Evolutionary conservation across 2,888 invertebrate genomes (phyloP), one percentile per base, ranked within the genome.

Genomic region (Plagodis pulveraria): DNA sequence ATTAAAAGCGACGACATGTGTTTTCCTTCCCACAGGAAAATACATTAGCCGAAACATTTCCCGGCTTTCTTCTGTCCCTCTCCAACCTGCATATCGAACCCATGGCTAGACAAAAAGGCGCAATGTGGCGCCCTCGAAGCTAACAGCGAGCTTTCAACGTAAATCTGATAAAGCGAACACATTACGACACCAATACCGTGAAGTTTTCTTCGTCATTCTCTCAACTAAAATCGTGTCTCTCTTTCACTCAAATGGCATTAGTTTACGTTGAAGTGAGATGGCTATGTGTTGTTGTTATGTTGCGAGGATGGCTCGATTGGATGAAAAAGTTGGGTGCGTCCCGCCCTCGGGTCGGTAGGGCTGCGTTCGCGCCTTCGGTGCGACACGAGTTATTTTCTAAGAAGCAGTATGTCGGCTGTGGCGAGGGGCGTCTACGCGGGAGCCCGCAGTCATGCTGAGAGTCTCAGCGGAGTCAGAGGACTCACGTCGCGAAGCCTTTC

Each of bases 1-100:
- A 91, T 91, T 91, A 91, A 92, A 91, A 91, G 87, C 87, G 89
- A 84, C 88, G 84, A 92, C 92, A 92, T 89, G 89, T 92, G 92
- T 92, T 92, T 92, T 91, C 81, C 87, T 91, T 91, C 91, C 89
- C 91, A 89, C 89, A 91, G 91, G 91, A 91, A 92, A 92, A 91
- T 87, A 90, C 87, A 91, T 91, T 91, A 91, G 90, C 86, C 79
- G 76, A 78, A 85, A 87, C 89, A 91, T 91, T 91, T 91, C 83
- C 91, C 87, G 83, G 74, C 62, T 60, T 65, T 71, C 65, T 12
- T 43, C 69, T 63, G 43, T 90, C 89, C 69, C 77, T 71, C 49
- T 89, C 80, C 22, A 73, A 70, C 87, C 10, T 35, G 44, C 50
- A 36, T 50, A 8, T 43, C 35, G 34, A 9, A 34, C 60, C 40